Percentiles rank a stretch among this genome's conserved stretches.
Conservation (phyloP, 2,797 vertebrate species). For the Eulemur coronatus region DNA sequence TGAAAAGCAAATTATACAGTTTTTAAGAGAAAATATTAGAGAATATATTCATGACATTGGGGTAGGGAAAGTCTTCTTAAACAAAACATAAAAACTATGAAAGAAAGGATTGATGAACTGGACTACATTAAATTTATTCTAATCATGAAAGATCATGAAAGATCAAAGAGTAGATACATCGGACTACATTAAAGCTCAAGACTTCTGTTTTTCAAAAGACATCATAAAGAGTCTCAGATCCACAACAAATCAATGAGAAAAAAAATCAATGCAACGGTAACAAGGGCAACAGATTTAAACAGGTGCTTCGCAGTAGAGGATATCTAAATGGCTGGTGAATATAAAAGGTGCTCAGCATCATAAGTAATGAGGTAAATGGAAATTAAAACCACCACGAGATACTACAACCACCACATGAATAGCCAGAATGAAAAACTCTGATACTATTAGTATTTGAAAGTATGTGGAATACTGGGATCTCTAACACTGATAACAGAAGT, state of each 20-base stretch:
- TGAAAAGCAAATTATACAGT: not conserved
- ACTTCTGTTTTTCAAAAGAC: not conserved
- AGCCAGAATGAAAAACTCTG: not conserved
- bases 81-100: not conserved
- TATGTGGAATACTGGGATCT: not conserved
- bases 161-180: not conserved
- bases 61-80: not conserved
- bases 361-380: not conserved
- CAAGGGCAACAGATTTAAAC: not conserved
- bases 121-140: not conserved
- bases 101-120: not conserved
- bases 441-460: not conserved
- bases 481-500: not conserved
- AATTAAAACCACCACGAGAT: not conserved
- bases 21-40: not conserved
- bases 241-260: not conserved
- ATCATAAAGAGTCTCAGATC: not conserved
- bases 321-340: not conserved
- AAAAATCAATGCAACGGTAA: not conserved
- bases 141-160: conserved; percentile 26
- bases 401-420: not conserved
- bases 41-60: not conserved
- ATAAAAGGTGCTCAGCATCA: not conserved
- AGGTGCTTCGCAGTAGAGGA: not conserved
- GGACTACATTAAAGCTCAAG: not conserved